Conservation (phyloP, 1,140 invertebrate species). For the Eueides isabella region DNA sequence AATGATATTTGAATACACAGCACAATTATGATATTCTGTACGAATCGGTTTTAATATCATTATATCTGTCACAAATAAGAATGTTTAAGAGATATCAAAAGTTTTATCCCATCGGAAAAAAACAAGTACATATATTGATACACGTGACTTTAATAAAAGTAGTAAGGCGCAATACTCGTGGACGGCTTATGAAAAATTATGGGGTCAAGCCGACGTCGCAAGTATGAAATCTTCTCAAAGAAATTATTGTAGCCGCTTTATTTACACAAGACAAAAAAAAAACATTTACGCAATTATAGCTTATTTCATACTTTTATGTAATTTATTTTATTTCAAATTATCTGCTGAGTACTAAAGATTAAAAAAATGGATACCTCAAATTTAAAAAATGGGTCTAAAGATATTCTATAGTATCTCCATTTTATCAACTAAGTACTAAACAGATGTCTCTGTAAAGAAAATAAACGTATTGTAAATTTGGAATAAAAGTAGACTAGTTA, state of each 20-base stretch:
- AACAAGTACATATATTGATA: neutral
- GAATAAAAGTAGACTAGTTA: too few species aligned
- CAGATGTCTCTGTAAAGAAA: too few species aligned
- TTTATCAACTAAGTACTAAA: too few species aligned
- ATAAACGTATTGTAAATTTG: too few species aligned
- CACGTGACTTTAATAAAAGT: neutral
- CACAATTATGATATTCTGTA: too few species aligned
- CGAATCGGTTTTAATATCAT: too few species aligned
- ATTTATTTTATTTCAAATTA: neutral
- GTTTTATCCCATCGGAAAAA: neutral
- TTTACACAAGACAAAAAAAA: neutral
- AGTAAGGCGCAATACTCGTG: neutral
- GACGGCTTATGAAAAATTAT: neutral
- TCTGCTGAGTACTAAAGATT: neutral
- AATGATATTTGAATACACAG: too few species aligned
- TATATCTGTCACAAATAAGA: too few species aligned
- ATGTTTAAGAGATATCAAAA: neutral
- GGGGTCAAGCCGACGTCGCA: neutral
- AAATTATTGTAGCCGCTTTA: neutral
- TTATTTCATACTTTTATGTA: neutral
- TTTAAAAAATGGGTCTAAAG: too few species aligned
- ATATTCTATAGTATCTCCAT: too few species aligned
- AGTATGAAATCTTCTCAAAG: neutral
- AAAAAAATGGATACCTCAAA: too few species aligned
- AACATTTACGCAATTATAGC: neutral